phyloP scores from a whole-genome alignment of 35 echinoderm and acorn worm genomes.

The Patiria miniata region DNA sequence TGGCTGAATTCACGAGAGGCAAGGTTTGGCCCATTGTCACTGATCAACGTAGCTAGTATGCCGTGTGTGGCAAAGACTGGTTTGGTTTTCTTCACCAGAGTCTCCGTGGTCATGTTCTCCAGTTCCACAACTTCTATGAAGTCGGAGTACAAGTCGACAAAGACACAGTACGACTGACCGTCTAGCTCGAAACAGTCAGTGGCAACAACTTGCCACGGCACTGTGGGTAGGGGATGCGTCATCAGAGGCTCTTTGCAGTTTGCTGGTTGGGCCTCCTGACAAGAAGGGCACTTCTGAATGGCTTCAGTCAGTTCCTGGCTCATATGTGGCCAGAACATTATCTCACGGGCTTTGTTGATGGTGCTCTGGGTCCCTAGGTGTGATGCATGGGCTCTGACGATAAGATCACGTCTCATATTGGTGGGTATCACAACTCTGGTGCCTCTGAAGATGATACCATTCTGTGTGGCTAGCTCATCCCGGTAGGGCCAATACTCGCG shows the following conservation, averaged over 20 bases:
- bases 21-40: conserved; percentile 73
- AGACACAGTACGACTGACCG: conserved; percentile 55
- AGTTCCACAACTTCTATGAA: conserved; percentile 44
- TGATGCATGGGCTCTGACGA: conserved; percentile 49
- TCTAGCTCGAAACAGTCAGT: conserved; percentile 58
- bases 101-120: conserved; percentile 1
- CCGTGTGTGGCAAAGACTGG: conserved; percentile 66
- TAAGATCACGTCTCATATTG: not conserved
- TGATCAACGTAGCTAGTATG: conserved; percentile 35
- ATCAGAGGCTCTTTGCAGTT: conserved; percentile 61
- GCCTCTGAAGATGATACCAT: conserved; percentile 50
- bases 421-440: conserved; percentile 31
- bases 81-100: conserved; percentile 37
- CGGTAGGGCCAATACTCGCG: conserved; percentile 27
- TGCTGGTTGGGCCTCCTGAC: conserved; percentile 25
- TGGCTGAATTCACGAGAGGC: conserved; percentile 51
- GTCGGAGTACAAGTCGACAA: conserved; percentile 70
- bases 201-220: conserved; percentile 65
- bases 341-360: conserved; percentile 44
- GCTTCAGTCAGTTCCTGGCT: conserved; percentile 53
- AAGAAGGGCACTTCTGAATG: conserved; percentile 10
- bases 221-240: conserved; percentile 41
- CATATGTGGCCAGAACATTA: conserved; percentile 74
- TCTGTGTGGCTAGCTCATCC: conserved; percentile 53
- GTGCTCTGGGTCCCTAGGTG: conserved; percentile 60